Evolutionary conservation across 2,113 vertebrate species (phyloP).

Genomic region (Rhodinocichla rosea): DNA sequence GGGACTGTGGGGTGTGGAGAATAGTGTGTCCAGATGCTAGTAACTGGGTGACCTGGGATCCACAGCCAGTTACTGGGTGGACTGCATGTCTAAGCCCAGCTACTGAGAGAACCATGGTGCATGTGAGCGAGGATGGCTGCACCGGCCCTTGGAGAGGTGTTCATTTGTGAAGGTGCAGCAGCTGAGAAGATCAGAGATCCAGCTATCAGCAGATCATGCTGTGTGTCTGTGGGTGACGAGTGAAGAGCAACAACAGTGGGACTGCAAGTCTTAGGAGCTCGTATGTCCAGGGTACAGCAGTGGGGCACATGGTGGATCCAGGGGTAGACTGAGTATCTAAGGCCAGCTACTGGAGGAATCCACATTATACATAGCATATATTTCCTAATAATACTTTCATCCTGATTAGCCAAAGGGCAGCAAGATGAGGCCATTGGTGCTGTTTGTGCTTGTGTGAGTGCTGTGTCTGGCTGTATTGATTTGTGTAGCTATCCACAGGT

Average conservation of each 20-base stretch:
- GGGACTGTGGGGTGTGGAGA: background rate
- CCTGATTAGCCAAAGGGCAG: background rate
- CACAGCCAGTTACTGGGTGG: background rate
- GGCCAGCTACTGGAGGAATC: background rate
- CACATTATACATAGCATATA: background rate
- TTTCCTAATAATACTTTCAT: background rate
- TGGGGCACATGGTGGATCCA: background rate
- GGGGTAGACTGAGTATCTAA: background rate
- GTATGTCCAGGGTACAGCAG: background rate
- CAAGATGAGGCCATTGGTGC: background rate
- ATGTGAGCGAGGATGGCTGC: background rate
- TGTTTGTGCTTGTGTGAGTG: background rate
- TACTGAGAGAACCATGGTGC: background rate
- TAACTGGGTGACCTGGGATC: background rate
- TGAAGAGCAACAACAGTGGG: background rate
- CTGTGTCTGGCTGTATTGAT: background rate
- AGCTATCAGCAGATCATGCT: background rate
- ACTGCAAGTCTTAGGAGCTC: background rate
- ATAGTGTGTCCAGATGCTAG: background rate
- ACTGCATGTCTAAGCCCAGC: fast-evolving
- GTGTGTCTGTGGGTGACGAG: background rate
- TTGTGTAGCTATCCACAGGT: background rate
- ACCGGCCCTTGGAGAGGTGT: background rate
- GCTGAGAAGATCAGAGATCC: fast-evolving
- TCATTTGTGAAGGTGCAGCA: background rate